A percentile compares a stretch with the other conserved stretches of the same genome.
These are phyloP conservation scores for Pelagia noctiluca DNA, from an alignment of 30 jellyfish, hydroid and myxozoan species.

Conservation along the genomic window DNA sequence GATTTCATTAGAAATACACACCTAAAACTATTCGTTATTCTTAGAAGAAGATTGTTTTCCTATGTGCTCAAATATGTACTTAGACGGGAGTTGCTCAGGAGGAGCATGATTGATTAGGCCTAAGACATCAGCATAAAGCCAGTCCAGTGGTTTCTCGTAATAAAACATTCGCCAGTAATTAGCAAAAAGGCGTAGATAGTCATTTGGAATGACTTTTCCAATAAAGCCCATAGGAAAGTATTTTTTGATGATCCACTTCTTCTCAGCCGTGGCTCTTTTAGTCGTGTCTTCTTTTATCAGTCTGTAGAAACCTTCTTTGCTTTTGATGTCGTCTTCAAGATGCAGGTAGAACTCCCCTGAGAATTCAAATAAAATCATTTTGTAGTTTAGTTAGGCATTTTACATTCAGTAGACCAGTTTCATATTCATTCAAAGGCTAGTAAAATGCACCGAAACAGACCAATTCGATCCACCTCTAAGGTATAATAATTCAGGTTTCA, in stretches of 20 bases:
- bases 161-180: background rate
- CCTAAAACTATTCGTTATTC: background rate
- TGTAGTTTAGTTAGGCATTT: too few relatives aligned
- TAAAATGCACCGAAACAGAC: too few relatives aligned
- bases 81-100: background rate
- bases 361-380: too few relatives aligned
- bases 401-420: too few relatives aligned
- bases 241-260: background rate
- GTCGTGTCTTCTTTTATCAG: background rate
- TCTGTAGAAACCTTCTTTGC: slow-evolving; percentile 13
- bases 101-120: background rate
- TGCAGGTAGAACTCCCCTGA: slow-evolving; percentile 66
- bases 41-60: slow-evolving; percentile 4
- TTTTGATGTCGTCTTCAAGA: slow-evolving; percentile 54
- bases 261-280: background rate
- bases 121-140: background rate
- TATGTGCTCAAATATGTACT: background rate
- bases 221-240: background rate
- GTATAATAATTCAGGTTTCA: too few relatives aligned
- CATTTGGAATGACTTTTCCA: background rate
- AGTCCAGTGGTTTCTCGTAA: background rate
- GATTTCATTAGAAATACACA: background rate
- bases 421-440: too few relatives aligned
- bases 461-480: too few relatives aligned
- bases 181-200: background rate